These are phyloP conservation scores for Ctenochaetus hawaiiensis DNA, from an alignment of 2,797 vertebrate species.

Conservation along the genomic window DNA sequence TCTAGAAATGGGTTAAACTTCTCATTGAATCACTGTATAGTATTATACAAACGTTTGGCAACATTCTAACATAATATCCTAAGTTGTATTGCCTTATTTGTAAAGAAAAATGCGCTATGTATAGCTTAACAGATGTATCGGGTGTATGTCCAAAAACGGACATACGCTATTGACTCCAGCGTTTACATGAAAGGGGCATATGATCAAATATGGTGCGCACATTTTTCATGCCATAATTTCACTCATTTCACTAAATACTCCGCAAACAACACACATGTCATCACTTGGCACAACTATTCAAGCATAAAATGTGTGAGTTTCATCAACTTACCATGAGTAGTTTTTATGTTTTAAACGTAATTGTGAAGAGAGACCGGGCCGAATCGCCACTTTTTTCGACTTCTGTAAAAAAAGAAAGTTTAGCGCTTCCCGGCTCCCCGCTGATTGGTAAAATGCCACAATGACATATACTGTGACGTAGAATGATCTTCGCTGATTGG, in stretches of 20 bases:
- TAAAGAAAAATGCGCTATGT: neutral
- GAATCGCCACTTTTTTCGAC: too few species aligned
- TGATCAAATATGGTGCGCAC: neutral
- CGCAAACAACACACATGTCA: neutral
- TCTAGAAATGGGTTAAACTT: neutral
- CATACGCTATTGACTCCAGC: neutral
- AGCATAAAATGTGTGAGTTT: neutral
- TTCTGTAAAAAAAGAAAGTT: too few species aligned
- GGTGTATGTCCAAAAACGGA: neutral
- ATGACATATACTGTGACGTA: too few species aligned
- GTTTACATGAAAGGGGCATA: neutral
- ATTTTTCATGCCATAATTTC: neutral
- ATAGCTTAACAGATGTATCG: neutral
- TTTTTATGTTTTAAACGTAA: neutral
- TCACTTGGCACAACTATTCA: neutral
- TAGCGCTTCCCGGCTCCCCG: too few species aligned
- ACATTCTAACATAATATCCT: neutral
- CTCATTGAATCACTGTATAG: neutral
- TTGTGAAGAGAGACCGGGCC: neutral
- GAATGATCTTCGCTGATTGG: too few species aligned
- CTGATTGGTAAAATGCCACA: too few species aligned
- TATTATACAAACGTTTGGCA: neutral
- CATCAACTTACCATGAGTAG: neutral
- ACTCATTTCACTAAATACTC: neutral
- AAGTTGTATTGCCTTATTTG: neutral